Evolutionary conservation across 2,113 vertebrate species (phyloP), one percentile per base, ranked within the genome.

Genomic region (Danionella cerebrum): DNA sequence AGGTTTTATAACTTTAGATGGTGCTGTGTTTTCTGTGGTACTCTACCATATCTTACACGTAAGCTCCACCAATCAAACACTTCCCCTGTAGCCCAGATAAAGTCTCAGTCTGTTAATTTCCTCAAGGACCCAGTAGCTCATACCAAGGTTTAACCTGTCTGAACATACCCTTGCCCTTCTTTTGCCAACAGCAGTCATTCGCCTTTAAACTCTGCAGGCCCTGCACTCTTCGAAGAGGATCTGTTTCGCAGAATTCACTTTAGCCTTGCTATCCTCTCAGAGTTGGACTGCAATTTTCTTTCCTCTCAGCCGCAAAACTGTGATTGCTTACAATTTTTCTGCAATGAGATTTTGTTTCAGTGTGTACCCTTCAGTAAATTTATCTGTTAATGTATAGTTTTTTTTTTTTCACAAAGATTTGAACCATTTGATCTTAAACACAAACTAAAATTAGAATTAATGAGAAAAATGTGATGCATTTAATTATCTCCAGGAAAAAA

Each of bases 71-170:
- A 24, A 18, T 25, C n/a, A 4, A 53, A 13, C 33, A 16, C 12
- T 35, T 27, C 60, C 50, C 11, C 14, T 42, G n/a, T 50, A 52
- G 11, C 51, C 9, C 14, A 36, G 12, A 31, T 71, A 11, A 58
- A 50, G 24, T 70, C 68, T 70, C 57, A 54, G 58, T 16, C 33
- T 63, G 22, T 54, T 19, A 25, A 45, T 67, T 67, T 72, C 47
- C 59, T 67, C 39, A 63, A 57, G 19, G n/a, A 64, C 51, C 29
- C n/a, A 42, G 19, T 64, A 50, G 21, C 41, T 68, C 29, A 68
- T 13, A 19, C 27, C 27, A 16, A 35, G 22, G 7, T 39, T 70
- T 66, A 51, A 59, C 54, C 8, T 45, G 31, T 19, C 24, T 29
- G 19, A 35, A 33, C 13, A 1, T 33, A 47, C 22, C 22, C 11